Evolutionary conservation across 2,888 invertebrate species (phyloP).

Genomic region (Pheosia tremula): DNA sequence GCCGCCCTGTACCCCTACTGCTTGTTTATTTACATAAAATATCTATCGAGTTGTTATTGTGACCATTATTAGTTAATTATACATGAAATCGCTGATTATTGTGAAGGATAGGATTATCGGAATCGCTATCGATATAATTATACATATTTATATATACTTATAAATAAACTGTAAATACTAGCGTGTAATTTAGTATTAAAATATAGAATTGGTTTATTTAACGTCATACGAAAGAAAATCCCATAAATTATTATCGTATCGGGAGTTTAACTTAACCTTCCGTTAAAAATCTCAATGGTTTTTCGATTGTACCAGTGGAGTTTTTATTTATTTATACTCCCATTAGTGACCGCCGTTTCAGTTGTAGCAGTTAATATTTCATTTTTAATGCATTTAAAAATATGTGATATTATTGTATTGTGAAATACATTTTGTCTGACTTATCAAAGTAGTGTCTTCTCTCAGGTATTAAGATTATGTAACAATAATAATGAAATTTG

Average conservation of each 20-base stretch:
- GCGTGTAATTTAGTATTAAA: conserved; percentile 81
- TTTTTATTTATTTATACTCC: conserved; percentile 77
- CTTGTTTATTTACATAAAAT: conserved; percentile 83
- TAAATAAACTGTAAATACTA: conserved; percentile 84
- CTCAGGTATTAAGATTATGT: conserved; percentile 57
- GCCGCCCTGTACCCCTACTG: conserved; percentile 71
- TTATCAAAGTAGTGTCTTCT: conserved; percentile 75
- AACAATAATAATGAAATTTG: conserved; percentile 64
- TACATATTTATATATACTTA: conserved; percentile 85
- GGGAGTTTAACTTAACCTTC: conserved; percentile 79
- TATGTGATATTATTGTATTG: conserved; percentile 84
- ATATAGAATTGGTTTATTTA: conserved; percentile 84
- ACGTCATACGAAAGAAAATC: conserved; percentile 80
- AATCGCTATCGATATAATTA: conserved; percentile 82
- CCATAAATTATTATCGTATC: conserved; percentile 84
- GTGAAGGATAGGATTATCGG: conserved; percentile 78
- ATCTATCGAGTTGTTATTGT: conserved; percentile 83
- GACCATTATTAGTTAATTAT: conserved; percentile 85
- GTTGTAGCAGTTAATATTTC: conserved; percentile 70
- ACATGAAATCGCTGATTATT: conserved; percentile 77
- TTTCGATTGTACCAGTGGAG: conserved; percentile 83
- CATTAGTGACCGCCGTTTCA: conserved; percentile 61
- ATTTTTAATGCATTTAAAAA: conserved; percentile 80
- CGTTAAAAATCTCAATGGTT: conserved; percentile 84
- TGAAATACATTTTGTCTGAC: conserved; percentile 83